A percentile compares a stretch with the other conserved stretches of the same genome.
phyloP scores from a whole-genome alignment of 2,888 invertebrate genomes.

The Sceliomorpha sp. region DNA sequence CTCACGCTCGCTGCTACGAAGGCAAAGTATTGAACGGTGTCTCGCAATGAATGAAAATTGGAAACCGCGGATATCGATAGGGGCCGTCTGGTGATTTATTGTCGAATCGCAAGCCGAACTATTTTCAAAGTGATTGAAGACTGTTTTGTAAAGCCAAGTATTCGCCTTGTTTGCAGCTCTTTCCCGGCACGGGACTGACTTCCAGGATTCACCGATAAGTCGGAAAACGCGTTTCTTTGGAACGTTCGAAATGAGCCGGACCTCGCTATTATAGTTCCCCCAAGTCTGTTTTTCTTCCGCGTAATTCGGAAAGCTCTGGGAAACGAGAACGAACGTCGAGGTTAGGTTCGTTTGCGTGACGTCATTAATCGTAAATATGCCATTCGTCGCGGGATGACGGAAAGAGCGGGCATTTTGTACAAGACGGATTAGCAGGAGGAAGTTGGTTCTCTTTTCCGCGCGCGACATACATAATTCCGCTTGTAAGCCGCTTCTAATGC shows the following conservation, averaged over 20 bases:
- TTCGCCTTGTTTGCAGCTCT: slow-evolving; percentile 34
- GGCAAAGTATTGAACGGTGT: slow-evolving; percentile 65
- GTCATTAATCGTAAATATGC: no score
- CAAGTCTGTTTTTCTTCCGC: no score
- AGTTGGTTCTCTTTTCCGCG: slow-evolving; percentile 18
- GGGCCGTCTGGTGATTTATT: slow-evolving; percentile 68
- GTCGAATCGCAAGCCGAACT: slow-evolving; percentile 59
- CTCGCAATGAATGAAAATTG: slow-evolving; percentile 68
- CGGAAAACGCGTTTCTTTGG: no score
- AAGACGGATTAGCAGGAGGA: slow-evolving; percentile 23
- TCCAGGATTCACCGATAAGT: no score
- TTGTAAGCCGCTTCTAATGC: slow-evolving; percentile 44
- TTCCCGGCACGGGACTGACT: no score
- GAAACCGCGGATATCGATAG: slow-evolving; percentile 66
- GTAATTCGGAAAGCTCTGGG: no score
- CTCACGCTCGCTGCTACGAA: slow-evolving; percentile 60
- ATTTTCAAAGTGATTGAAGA: slow-evolving; percentile 67
- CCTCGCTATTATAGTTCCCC: no score
- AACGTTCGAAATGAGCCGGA: no score
- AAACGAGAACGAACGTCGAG: no score
- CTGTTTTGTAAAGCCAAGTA: slow-evolving; percentile 50
- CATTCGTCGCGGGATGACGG: no score
- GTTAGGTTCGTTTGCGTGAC: no score
- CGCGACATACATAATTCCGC: slow-evolving; percentile 41
- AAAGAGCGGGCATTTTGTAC: no score